A percentile compares a stretch with the other conserved stretches of the same genome.
These are phyloP conservation scores for Akabosia matsudoensis DNA, from an alignment of 1,140 invertebrate species.

Conservation along the genomic window DNA sequence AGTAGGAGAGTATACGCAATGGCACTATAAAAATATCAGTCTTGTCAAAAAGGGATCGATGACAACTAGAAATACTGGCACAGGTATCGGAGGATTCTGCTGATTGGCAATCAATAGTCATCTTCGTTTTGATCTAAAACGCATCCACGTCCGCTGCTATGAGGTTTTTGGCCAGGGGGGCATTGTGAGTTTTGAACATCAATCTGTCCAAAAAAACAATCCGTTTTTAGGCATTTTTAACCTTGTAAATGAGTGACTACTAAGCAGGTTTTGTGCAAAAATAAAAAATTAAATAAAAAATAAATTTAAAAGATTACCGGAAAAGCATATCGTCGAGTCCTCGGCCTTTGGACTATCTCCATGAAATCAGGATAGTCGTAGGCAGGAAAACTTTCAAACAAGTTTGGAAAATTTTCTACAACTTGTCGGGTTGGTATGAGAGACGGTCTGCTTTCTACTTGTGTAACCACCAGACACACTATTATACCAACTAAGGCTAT, in stretches of 20 bases:
- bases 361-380: background rate
- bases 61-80: no score
- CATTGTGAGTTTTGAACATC: background rate
- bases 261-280: no score
- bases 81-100: no score
- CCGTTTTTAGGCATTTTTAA: no score
- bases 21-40: no score
- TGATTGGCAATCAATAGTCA: no score
- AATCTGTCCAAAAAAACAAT: background rate
- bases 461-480: no score
- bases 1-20: no score
- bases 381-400: background rate
- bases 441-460: background rate
- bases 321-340: background rate
- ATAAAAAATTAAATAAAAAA: no score
- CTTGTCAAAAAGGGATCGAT: no score
- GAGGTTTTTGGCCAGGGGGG: background rate
- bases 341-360: background rate
- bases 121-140: background rate
- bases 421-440: background rate
- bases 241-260: no score
- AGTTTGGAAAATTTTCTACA: background rate
- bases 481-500: no score
- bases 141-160: background rate
- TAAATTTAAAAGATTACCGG: background rate